Percentiles rank a stretch among this genome's conserved stretches.
Conservation (phyloP, 1,140 invertebrate genomes). For the Papilio glaucus region DNA sequence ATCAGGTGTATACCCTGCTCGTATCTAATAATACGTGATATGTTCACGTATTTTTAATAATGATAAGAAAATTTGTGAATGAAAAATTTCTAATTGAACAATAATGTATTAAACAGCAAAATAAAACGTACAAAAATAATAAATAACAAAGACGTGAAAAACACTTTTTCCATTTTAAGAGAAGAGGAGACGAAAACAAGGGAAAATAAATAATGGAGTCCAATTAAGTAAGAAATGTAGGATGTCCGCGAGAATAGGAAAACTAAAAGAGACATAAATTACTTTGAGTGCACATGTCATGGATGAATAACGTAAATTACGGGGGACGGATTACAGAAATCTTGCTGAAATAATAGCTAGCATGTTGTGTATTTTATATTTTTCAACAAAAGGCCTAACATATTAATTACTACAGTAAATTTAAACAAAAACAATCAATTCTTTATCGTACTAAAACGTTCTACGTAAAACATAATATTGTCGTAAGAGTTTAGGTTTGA, state of each 20-base stretch:
- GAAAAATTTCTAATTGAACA: too few relatives aligned
- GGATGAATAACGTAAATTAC: conserved; percentile 29
- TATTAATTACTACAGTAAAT: too few relatives aligned
- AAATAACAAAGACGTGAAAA: conserved; percentile 48
- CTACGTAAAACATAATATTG: too few relatives aligned
- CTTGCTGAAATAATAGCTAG: not conserved
- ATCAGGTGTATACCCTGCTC: too few relatives aligned
- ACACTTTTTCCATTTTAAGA: conserved; percentile 50
- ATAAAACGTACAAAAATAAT: conserved; percentile 5
- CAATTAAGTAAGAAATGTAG: conserved; percentile 66
- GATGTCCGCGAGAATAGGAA: conserved; percentile 42
- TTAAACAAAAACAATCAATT: too few relatives aligned
- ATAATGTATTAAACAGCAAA: not conserved
- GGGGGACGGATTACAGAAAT: conserved; percentile 10
- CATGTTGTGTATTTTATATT: not conserved
- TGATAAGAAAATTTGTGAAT: too few relatives aligned
- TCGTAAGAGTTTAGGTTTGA: too few relatives aligned
- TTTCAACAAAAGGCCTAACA: not conserved
- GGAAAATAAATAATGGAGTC: conserved; percentile 64
- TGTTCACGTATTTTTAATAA: too few relatives aligned
- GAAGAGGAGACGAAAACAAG: conserved; percentile 57
- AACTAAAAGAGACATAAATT: conserved; percentile 34
- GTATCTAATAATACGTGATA: too few relatives aligned
- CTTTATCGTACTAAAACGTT: too few relatives aligned
- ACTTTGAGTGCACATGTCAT: conserved; percentile 24